A percentile compares a stretch with the other conserved stretches of the same genome.
Conservation (phyloP, 2,888 invertebrate genomes). For the Calliscelio sp. region DNA sequence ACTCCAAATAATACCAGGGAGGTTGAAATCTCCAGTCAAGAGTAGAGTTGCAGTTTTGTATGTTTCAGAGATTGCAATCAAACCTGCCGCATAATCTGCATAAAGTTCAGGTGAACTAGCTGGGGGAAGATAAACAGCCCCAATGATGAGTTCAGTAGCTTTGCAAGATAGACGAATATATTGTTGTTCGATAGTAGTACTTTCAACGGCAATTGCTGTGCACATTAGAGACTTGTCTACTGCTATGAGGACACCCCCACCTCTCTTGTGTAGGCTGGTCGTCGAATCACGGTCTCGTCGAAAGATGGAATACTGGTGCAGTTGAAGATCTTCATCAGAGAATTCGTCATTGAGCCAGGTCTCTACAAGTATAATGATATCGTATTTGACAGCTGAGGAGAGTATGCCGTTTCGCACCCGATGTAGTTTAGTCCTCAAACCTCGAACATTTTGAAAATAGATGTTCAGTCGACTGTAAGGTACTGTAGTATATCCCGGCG, state of each 20-base stretch:
- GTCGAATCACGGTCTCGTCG: background rate
- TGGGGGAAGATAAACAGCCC: background rate
- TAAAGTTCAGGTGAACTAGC: background rate
- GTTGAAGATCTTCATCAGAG: background rate
- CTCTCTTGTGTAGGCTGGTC: background rate
- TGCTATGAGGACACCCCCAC: slow-evolving; percentile 2
- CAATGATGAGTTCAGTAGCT: background rate
- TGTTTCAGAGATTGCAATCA: background rate
- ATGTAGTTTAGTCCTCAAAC: slow-evolving; percentile 7
- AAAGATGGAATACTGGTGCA: background rate
- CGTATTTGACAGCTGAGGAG: background rate
- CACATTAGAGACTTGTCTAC: background rate
- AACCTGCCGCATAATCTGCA: background rate
- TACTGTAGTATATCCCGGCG: background rate
- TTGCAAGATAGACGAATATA: background rate
- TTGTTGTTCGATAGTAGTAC: background rate
- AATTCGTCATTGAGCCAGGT: background rate
- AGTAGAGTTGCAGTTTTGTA: background rate
- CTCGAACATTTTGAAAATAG: slow-evolving; percentile 15
- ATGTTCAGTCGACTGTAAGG: background rate
- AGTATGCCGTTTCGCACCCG: background rate
- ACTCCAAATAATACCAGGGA: background rate
- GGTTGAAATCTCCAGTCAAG: slow-evolving; percentile 5
- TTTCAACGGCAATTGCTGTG: background rate
- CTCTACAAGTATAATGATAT: background rate